Evolutionary conservation across 2,113 vertebrate species (phyloP).

Genomic region (Nothobranchius furzeri): DNA sequence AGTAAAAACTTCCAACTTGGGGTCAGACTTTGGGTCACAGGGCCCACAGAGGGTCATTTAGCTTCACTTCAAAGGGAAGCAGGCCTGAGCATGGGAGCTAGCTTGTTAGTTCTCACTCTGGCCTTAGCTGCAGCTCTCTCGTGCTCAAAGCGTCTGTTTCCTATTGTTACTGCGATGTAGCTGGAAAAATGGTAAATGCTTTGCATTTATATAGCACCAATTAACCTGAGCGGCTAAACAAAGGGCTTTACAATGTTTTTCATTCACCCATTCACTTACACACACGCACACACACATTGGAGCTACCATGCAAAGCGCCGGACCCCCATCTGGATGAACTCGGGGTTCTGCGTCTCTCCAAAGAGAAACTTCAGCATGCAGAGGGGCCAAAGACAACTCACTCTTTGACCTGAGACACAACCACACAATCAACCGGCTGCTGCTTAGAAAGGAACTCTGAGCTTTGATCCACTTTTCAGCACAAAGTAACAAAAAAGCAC

Average conservation of each 20-base stretch:
- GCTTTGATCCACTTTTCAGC: background rate
- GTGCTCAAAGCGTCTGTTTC: constrained; percentile 15
- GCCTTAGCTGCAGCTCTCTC: constrained; percentile 20
- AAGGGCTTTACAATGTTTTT: background rate
- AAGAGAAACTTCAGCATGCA: background rate
- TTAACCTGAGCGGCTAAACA: constrained; percentile 11
- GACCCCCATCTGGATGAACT: background rate
- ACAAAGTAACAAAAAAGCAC: background rate
- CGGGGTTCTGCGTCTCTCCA: background rate
- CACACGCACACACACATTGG: background rate
- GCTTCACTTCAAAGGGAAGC: constrained; percentile 50
- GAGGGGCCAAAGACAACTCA: background rate
- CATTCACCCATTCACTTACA: background rate
- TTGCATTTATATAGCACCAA: constrained; percentile 12
- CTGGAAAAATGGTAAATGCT: constrained; percentile 9
- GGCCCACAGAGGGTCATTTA: constrained; percentile 34
- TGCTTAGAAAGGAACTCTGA: background rate
- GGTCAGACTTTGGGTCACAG: constrained; percentile 54
- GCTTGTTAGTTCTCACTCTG: constrained; percentile 17
- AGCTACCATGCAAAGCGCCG: background rate
- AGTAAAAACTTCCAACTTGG: constrained; percentile 55
- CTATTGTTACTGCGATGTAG: constrained; percentile 5
- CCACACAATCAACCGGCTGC: background rate
- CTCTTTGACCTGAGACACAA: background rate
- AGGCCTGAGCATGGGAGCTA: constrained; percentile 2